phyloP scores from a whole-genome alignment of 2,797 vertebrate genomes.

The Poliocrania exsul region DNA sequence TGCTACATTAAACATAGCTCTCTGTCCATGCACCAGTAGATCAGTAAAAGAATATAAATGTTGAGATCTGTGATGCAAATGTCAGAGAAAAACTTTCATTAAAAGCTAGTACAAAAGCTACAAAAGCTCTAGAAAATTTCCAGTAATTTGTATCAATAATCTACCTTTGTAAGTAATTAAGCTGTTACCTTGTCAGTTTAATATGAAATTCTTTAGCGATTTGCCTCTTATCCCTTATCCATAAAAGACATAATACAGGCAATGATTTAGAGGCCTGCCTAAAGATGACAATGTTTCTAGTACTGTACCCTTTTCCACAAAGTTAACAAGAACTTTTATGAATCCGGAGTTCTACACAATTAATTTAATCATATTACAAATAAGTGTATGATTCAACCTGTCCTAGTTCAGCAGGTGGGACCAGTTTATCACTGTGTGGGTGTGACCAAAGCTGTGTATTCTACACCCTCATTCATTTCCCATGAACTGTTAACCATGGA shows the following conservation, averaged over 20 bases:
- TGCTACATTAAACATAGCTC: background rate
- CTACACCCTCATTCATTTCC: too few relatives aligned
- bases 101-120: background rate
- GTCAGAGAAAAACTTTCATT: background rate
- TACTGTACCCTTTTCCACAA: background rate
- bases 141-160: background rate
- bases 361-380: background rate
- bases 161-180: background rate
- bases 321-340: background rate
- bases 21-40: background rate
- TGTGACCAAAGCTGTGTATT: too few relatives aligned
- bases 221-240: background rate
- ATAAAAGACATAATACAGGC: background rate
- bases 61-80: background rate
- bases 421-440: too few relatives aligned
- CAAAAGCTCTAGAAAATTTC: background rate
- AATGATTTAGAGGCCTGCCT: background rate
- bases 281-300: background rate
- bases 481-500: too few relatives aligned
- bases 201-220: background rate
- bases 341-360: background rate
- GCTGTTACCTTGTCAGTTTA: background rate
- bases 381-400: background rate
- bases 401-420: too few relatives aligned
- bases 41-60: background rate